These are phyloP conservation scores for Octodon degus DNA, from an alignment of 2,113 vertebrate species.

Conservation along the genomic window DNA sequence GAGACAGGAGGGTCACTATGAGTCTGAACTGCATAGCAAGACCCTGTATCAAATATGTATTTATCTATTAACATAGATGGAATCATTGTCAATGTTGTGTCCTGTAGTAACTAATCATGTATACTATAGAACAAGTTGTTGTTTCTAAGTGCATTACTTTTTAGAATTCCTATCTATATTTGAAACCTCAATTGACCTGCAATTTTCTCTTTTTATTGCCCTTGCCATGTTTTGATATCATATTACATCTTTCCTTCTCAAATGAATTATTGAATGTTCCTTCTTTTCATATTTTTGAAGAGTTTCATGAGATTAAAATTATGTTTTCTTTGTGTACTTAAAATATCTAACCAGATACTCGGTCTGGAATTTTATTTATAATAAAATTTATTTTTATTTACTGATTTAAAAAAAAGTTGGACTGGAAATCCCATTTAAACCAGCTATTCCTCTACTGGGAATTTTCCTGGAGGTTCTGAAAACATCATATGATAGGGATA, in stretches of 20 bases:
- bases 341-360: not conserved
- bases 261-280: not conserved
- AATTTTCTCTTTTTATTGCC: not conserved
- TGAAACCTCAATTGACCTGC: not conserved
- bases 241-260: not conserved
- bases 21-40: no score
- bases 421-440: no score
- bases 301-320: not conserved
- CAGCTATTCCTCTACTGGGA: no score
- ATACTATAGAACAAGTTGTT: not conserved
- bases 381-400: conserved; percentile 13
- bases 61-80: not conserved
- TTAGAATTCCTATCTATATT: not conserved
- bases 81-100: not conserved
- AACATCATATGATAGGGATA: no score
- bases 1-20: no score
- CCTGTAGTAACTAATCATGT: not conserved
- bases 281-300: not conserved
- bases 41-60: no score
- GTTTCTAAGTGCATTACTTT: not conserved
- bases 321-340: not conserved
- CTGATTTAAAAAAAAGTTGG: no score
- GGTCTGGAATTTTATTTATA: not conserved
- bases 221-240: not conserved
- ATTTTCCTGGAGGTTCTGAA: no score